phyloP scores from a whole-genome alignment of 2,113 vertebrate genomes.

The Salvelinus sp. region DNA sequence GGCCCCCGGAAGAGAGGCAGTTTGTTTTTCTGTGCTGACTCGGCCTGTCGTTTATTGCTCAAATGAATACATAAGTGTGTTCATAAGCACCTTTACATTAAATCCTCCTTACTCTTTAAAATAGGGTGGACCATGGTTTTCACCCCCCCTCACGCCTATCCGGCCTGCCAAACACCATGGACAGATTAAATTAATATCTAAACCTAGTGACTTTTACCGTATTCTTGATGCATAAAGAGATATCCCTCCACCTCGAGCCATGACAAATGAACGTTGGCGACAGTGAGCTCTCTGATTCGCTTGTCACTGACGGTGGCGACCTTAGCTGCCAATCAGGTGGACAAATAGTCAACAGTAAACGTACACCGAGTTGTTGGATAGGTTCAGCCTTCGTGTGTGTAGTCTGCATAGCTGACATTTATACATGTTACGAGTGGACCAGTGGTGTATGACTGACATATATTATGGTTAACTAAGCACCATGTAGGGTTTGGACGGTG shows the following conservation, averaged over 20 bases:
- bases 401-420: constrained; percentile 54
- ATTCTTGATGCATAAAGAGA: constrained; percentile 77
- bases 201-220: constrained; percentile 67
- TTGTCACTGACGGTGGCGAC: constrained; percentile 70
- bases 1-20: constrained; percentile 76
- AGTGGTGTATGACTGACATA: constrained; percentile 64
- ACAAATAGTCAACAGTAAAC: constrained; percentile 76
- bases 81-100: constrained; percentile 68
- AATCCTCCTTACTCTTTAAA: constrained; percentile 62
- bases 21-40: constrained; percentile 90
- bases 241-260: constrained; percentile 59
- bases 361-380: constrained; percentile 62
- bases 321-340: constrained; percentile 74
- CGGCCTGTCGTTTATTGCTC: constrained; percentile 72
- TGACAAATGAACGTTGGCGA: constrained; percentile 69
- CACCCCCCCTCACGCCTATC: background rate
- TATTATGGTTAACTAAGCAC: constrained; percentile 72
- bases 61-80: constrained; percentile 76
- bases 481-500: constrained; percentile 33
- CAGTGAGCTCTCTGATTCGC: constrained; percentile 62
- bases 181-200: constrained; percentile 69
- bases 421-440: constrained; percentile 62
- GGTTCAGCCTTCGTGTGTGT: constrained; percentile 67
- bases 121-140: constrained; percentile 44
- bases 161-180: constrained; percentile 46